phyloP scores from a whole-genome alignment of 2,113 vertebrate genomes.

The Cervus canadensis region DNA sequence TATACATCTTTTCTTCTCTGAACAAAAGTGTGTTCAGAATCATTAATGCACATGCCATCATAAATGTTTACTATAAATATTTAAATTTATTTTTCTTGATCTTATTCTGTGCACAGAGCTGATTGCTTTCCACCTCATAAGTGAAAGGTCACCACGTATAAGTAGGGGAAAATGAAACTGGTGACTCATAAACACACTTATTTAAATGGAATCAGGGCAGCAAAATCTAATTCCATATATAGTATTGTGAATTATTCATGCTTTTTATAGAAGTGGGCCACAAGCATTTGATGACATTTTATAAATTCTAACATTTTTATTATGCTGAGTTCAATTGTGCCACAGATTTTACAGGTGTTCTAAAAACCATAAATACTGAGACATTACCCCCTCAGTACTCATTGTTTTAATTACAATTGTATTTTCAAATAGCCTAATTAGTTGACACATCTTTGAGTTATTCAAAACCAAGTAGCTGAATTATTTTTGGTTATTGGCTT shows the following conservation, averaged over 20 bases:
- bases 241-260: constrained; percentile 77
- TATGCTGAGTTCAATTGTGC: constrained; percentile 14
- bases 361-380: constrained; percentile 28
- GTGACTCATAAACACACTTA: constrained; percentile 69
- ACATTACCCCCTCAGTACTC: constrained; percentile 1
- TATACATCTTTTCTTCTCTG: background rate
- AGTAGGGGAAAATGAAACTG: constrained; percentile 71
- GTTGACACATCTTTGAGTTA: constrained; percentile 42
- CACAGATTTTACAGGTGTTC: constrained; percentile 42
- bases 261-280: constrained; percentile 70
- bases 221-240: constrained; percentile 70
- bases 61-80: constrained; percentile 51
- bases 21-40: constrained; percentile 31
- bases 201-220: constrained; percentile 72
- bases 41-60: background rate
- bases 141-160: constrained; percentile 66
- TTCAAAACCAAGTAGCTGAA: constrained; percentile 41
- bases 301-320: constrained; percentile 75
- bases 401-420: constrained; percentile 54
- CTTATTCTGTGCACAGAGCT: constrained; percentile 46
- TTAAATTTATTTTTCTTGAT: constrained; percentile 64
- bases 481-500: constrained; percentile 51
- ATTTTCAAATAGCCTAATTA: constrained; percentile 63
- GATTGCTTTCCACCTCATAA: constrained; percentile 70
- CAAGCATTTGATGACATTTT: constrained; percentile 69